Base-by-base conservation (phyloP, 2,113 vertebrate species). In the Psettodes erumei region DNA sequence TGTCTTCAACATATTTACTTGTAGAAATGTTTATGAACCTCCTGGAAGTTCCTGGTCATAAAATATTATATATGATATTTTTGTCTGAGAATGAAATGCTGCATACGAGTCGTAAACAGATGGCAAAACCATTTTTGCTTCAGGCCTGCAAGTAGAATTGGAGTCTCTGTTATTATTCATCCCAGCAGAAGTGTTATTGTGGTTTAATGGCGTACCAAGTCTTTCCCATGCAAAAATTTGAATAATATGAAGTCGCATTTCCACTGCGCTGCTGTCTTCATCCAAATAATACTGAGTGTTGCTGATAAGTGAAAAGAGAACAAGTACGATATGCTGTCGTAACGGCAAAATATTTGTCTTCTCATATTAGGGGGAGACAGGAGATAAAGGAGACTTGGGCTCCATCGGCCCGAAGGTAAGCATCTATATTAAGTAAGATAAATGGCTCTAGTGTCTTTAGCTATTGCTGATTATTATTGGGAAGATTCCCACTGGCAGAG, bases 341-440 rank as follows among this genome's bases (percentile, higher is more conserved):
- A n/a, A n/a, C n/a, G n/a, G n/a, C n/a, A n/a, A n/a, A n/a, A n/a
- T 38, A n/a, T 66, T 12, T 82, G 9, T 77, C 35, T 42, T 71
- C 33, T 63, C 86, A 59, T 56, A 50, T 78, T 72, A 99, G 98
- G 98, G 98, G 30, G 97, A 99, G 64, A 83, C 71, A 87, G 98
- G 98, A 87, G 95, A 96, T 77, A 96, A 95, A 89, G 98, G 98
- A 75, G 96, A 97, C 56, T 56, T 89, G 6, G 98, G 98, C 78
- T 81, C 84, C 38, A 32, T 86, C 68, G 98, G 98, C 53, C 96
- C 95, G 23, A 94, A 75, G 91, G 98, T 99, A 75, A 88, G 63
- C n/a, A 54, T 54, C 1, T 27, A n/a, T 58, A n/a, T 65, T 54
- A 12, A 27, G 37, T 10, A 40, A 55, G 8, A 59, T 50, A 12